Conservation (phyloP, 2,888 invertebrate species). For the Amiota mariae region DNA sequence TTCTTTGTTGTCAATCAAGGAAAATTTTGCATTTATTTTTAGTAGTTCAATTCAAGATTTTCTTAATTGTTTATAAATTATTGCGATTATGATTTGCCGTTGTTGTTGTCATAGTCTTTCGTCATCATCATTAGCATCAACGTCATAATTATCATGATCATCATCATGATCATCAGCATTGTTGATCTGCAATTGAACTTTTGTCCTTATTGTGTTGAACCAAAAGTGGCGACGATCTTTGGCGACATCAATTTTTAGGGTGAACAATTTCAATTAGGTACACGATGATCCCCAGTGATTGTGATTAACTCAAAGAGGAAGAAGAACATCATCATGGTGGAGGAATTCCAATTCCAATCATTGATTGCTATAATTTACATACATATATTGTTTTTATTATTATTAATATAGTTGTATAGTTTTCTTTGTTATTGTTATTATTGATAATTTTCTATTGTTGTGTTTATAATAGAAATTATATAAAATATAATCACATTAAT, state of each 20-base stretch:
- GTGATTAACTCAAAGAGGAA: constrained; percentile 51
- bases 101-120: background rate
- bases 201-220: constrained; percentile 61
- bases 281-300: constrained; percentile 54
- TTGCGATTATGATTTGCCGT: constrained; percentile 23
- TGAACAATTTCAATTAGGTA: constrained; percentile 71
- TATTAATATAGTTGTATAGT: constrained; percentile 18
- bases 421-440: background rate
- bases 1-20: constrained; percentile 21
- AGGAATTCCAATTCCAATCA: too few relatives aligned
- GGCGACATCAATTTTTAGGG: constrained; percentile 72
- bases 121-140: too few relatives aligned
- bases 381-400: constrained; percentile 13
- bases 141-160: too few relatives aligned
- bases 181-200: constrained; percentile 61
- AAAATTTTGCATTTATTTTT: constrained; percentile 13
- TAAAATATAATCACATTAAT: too few relatives aligned
- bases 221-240: constrained; percentile 61
- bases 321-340: too few relatives aligned
- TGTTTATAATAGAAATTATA: too few relatives aligned
- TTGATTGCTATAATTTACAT: too few relatives aligned
- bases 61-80: background rate
- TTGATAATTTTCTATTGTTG: constrained; percentile 6
- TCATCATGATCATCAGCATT: background rate
- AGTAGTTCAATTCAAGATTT: constrained; percentile 13